Evolutionary conservation across 2,888 invertebrate genomes (phyloP), one percentile per base, ranked within the genome.

Genomic region (Aphodius granarius): DNA sequence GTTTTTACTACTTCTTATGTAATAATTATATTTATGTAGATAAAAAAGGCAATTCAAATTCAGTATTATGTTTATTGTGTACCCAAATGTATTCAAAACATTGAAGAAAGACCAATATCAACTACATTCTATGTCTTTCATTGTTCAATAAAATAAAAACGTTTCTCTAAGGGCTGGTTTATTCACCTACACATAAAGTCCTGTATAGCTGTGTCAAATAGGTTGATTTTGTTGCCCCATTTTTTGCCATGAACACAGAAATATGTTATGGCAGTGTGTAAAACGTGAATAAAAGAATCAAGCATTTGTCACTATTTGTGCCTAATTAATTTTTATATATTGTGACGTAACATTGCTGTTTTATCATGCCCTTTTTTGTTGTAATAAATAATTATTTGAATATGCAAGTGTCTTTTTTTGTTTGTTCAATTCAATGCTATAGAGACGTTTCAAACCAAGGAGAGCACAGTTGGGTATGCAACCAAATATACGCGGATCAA

Each of bases 281-380:
- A n/a, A n/a, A n/a, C n/a, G n/a, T n/a, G n/a, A n/a, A n/a, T n/a
- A n/a, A n/a, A n/a, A n/a, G n/a, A n/a, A n/a, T n/a, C n/a, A n/a
- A n/a, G n/a, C n/a, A n/a, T n/a, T n/a, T n/a, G n/a, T n/a, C n/a
- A 73, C 73, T 76, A 73, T 76, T 73, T 76, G 76, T 76, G 76
- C 76, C 76, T 76, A 73, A 73, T 73, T 76, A 70, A 76, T 76
- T 76, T 73, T 76, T 76, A 73, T 75, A 23, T 72, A 72, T 72
- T 72, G 72, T 72, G 43, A 43, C 43, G 43, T 43, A 43, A 43
- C 43, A 43, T 43, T 43, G 43, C 43, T 43, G 43, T 43, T 43
- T 43, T 43, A 43, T 72, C 72, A 72, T 72, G 63, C 20, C 62
- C 62, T 72, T 62, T 72, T 72, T 76, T 76, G 76, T 76, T 76